Evolutionary conservation across 2,888 invertebrate genomes (phyloP).

Genomic region (Chirona hameri): DNA sequence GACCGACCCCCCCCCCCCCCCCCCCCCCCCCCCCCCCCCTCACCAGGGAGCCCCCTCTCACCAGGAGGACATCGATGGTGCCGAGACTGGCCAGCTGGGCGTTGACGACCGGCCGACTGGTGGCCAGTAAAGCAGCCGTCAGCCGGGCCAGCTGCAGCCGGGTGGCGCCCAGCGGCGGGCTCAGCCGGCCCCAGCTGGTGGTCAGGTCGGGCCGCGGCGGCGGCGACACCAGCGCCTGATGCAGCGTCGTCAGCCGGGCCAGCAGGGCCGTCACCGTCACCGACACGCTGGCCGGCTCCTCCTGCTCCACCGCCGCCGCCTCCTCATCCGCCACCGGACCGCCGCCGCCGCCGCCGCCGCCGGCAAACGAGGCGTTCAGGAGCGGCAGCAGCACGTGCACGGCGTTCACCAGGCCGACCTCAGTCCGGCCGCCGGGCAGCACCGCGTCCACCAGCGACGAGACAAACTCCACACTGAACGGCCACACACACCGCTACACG

Average conservation of each 20-base stretch:
- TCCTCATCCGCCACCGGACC: neutral
- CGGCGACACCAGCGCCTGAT: constrained; percentile 63
- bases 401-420: neutral
- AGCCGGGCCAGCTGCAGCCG: constrained; percentile 75
- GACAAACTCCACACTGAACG: neutral
- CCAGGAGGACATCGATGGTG: constrained; percentile 51
- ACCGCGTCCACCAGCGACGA: neutral
- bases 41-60: constrained; percentile 11
- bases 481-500: neutral
- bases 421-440: neutral
- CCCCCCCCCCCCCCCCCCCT: neutral
- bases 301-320: neutral
- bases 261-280: constrained; percentile 60
- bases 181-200: constrained; percentile 23
- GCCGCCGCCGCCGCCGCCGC: neutral
- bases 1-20: no score
- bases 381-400: constrained; percentile 5
- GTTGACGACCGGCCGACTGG: constrained; percentile 67
- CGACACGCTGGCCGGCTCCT: neutral
- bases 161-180: constrained; percentile 67
- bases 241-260: constrained; percentile 65
- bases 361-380: neutral
- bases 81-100: constrained; percentile 58
- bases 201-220: constrained; percentile 49
- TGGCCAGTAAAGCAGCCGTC: constrained; percentile 68